These are phyloP conservation scores for Amiota communis DNA, from an alignment of 2,888 invertebrate genomes.

Conservation along the genomic window DNA sequence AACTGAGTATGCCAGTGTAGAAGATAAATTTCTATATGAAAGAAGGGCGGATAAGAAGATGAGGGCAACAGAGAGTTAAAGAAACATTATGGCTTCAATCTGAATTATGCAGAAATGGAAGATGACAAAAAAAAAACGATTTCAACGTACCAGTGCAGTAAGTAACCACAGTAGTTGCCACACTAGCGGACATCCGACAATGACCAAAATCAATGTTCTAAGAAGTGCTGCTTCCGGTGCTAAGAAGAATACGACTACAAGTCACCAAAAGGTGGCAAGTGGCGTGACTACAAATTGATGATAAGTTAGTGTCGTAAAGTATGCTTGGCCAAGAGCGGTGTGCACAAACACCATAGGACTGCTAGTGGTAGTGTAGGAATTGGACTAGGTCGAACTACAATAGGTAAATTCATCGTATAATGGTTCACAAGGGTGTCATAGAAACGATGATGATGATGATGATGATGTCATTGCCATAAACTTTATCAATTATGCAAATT, in stretches of 20 bases:
- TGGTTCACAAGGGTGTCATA: slow-evolving; percentile 17
- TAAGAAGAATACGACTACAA: slow-evolving; percentile 22
- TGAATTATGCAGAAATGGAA: slow-evolving; percentile 59
- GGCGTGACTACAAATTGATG: not conserved
- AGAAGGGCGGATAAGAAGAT: too few relatives aligned
- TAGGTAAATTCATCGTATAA: not conserved
- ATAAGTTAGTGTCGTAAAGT: slow-evolving; percentile 21
- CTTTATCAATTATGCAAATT: slow-evolving; percentile 69
- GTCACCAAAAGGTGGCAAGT: slow-evolving; percentile 4
- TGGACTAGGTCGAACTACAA: not conserved
- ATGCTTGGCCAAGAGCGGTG: not conserved
- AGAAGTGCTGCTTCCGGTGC: slow-evolving; percentile 48
- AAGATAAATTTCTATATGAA: too few relatives aligned
- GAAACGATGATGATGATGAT: slow-evolving; percentile 20
- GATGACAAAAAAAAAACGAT: slow-evolving; percentile 31
- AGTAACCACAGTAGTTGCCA: slow-evolving; percentile 27
- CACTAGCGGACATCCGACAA: slow-evolving; percentile 60
- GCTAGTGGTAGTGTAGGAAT: not conserved
- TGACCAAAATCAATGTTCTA: slow-evolving; percentile 61
- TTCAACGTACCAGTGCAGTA: not conserved
- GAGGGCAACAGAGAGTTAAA: slow-evolving; percentile 51
- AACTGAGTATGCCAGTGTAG: not conserved
- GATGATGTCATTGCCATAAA: slow-evolving; percentile 40
- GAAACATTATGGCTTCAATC: slow-evolving; percentile 61
- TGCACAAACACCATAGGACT: too few relatives aligned